Base-by-base conservation (phyloP, 2,888 invertebrate genomes). In the Heteropelma amictum region DNA sequence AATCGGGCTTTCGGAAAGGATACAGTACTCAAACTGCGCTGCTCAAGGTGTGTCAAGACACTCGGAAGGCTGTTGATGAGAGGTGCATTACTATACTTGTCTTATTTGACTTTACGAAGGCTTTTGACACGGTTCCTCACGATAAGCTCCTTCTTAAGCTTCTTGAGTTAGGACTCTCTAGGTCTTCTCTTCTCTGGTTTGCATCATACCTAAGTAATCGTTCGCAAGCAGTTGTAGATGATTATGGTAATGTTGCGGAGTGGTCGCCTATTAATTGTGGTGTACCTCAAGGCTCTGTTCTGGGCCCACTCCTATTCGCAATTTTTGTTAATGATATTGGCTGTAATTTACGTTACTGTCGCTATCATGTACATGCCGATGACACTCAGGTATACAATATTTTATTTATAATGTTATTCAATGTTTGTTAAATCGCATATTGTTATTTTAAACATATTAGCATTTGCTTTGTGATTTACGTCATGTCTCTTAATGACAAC, bases 201-300 rank as follows among this genome's bases (percentile, higher is more conserved):
- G 38, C 3, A 10, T 26, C 64, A 1, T 64, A 64, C 3, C 19
- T 64, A 2, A 23, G 51, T 0, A 19, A 4, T 1, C 23, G 40
- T 0, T 38, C 19, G 1, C 65, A 53, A 10, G 26, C 40, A 0
- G 53, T 53, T 0, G 6, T 42, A 0, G 65, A 42, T 1, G 19
- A 19, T 14, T 1, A 14, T 0, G 42, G 23, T 3, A 5, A 0
- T 2, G 0, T n/a, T 2, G 42, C 42, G 0, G 8, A 12, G 7
- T 54, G 54, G 38, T n/a, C n/a, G n/a, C n/a, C n/a, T n/a, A n/a
- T n/a, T n/a, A n/a, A n/a, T n/a, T n/a, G n/a, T 1, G 64, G 64
- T 0, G 56, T 72, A 0, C 58, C 49, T 0, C 51, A 58, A 6
- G 64, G 58, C 0, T 72, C 58, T 0, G 69, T 76, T 0, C 63